Conservation (phyloP, 92 coral and sea anemone genomes). For the Heteractis magnifica region DNA sequence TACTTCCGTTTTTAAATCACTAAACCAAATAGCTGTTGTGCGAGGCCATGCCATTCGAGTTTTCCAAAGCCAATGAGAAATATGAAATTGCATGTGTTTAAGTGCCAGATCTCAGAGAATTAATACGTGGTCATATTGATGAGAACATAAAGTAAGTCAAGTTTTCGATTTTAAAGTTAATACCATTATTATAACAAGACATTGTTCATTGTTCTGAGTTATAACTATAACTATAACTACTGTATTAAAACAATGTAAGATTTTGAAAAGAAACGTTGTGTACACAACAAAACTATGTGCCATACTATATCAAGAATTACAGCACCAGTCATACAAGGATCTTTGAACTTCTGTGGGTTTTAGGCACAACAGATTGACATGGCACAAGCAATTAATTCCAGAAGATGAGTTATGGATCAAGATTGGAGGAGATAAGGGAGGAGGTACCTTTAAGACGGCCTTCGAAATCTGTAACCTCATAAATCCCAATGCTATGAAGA, state of each 20-base stretch:
- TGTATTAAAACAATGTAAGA: too few species aligned
- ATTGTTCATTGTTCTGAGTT: too few species aligned
- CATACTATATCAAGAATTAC: not conserved
- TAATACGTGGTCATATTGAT: conserved; percentile 13
- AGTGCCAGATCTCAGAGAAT: not conserved
- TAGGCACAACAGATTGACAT: conserved; percentile 10
- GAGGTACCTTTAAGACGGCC: conserved; percentile 9
- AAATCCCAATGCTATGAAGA: conserved; percentile 6
- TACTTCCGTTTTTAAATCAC: not conserved
- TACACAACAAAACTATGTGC: not conserved
- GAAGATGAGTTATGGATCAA: conserved; percentile 26
- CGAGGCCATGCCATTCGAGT: too few species aligned
- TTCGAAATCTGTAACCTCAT: not conserved
- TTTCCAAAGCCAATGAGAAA: too few species aligned
- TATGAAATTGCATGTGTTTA: too few species aligned
- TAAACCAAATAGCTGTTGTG: conserved; percentile 5
- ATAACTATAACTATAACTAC: too few species aligned
- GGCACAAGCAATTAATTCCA: conserved; percentile 34
- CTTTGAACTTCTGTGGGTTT: not conserved
- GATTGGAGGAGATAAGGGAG: conserved; percentile 45
- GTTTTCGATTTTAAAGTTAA: not conserved
- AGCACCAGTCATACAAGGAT: not conserved
- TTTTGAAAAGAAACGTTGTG: not conserved
- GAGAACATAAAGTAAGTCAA: conserved; percentile 8
- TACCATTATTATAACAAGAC: not conserved